phyloP scores from a whole-genome alignment of 2,113 vertebrate species.

The Toxotes jaculatrix region DNA sequence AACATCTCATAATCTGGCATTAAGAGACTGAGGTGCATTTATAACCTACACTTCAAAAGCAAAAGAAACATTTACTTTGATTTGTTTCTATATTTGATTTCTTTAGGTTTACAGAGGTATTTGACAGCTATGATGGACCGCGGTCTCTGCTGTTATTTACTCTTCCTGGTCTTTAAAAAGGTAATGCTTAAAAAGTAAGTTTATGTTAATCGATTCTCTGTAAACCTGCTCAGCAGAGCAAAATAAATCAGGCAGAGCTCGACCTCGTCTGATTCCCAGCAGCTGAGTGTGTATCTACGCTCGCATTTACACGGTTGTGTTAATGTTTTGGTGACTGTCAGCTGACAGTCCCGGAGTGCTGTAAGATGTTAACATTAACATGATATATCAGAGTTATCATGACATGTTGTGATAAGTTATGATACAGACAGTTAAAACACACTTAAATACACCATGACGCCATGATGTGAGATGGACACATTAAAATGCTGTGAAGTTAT shows the following conservation, averaged over 20 bases:
- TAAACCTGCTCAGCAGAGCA: neutral
- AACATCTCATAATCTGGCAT: neutral
- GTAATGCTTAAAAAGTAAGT: too few relatives aligned
- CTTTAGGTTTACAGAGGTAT: neutral
- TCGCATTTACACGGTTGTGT: constrained; percentile 42
- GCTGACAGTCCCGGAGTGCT: constrained; percentile 41
- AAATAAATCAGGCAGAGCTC: neutral
- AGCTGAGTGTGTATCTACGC: constrained; percentile 23
- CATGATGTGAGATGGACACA: constrained; percentile 54
- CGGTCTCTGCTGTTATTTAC: too few relatives aligned
- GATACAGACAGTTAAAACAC: constrained; percentile 15
- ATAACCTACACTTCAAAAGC: neutral
- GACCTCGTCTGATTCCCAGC: neutral
- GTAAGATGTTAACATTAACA: constrained; percentile 52
- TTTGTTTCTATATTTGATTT: neutral
- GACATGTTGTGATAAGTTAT: neutral
- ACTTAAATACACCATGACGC: constrained; percentile 51
- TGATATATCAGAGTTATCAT: constrained; percentile 12
- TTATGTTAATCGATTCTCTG: neutral
- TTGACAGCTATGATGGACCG: too few relatives aligned
- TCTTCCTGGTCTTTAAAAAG: too few relatives aligned
- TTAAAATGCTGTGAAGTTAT: constrained; percentile 38
- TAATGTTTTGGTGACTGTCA: constrained; percentile 47
- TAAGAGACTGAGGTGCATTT: neutral
- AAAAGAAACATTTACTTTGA: neutral